Base-by-base conservation (phyloP, 2,113 vertebrate genomes). In the Scortum barcoo region DNA sequence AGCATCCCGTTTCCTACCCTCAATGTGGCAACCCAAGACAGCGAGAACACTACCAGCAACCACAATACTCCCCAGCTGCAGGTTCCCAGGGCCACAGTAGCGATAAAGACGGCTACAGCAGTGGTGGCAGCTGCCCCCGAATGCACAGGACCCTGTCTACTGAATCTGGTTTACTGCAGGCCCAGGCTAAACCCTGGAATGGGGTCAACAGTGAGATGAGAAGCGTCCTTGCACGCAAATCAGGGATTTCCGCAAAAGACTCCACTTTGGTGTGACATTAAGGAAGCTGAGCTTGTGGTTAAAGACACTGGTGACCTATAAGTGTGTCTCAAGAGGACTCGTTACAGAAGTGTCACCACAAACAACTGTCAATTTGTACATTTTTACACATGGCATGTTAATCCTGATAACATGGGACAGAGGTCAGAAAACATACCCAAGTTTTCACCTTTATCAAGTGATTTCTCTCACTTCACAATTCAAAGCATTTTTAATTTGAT, bases 241-340 rank as follows among this genome's bases (percentile, higher is more conserved):
- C 93, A 0, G 87, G 88, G 3, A 87, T 92, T 38, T 84, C 92
- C 0, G 93, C 96, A 53, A 98, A 97, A 91, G 97, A 97, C 77
- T 97, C 97, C 0, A 99, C 97, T 0, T 93, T 99, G 38, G 97
- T 99, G 81, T 99, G 93, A 98, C 46, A 42, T 20, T 17, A 63
- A 67, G 48, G 3, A 1, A 62, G 70, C 17, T 13, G 5, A 75
- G 46, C 24, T 65, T 3, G 53, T 30, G 48, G 42, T 46, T 51
- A 16, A 33, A 70, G 58, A 65, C 48, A 54, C 36, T 42, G 72
- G 46, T 62, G 48, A 69, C 54, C 46, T 76, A 61, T 26, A 69
- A 40, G 10, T 40, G 11, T 8, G 48, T 30, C 8, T 33, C 38
- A 40, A 36, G 74, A 5, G 26, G 68, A 63, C 60, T 26, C 33